phyloP scores from a whole-genome alignment of 1,140 invertebrate genomes.

The Penaeus japonicus region DNA sequence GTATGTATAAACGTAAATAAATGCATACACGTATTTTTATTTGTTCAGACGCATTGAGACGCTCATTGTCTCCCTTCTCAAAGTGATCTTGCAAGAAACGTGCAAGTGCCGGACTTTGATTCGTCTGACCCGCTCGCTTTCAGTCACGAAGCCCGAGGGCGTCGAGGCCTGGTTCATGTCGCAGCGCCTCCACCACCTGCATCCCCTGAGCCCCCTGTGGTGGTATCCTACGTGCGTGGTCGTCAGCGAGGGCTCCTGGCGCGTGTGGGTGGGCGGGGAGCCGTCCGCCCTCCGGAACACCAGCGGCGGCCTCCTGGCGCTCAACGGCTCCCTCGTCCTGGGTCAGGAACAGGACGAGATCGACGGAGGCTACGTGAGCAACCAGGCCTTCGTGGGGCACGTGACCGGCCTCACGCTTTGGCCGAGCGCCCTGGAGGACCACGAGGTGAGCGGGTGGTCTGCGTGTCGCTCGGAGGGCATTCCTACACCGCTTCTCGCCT shows the following conservation, averaged over 20 bases:
- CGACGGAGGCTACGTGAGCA: constrained; percentile 7
- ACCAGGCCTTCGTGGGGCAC: constrained; percentile 29
- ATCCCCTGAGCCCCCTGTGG: constrained; percentile 4
- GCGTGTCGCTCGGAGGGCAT: background rate
- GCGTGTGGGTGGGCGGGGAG: constrained; percentile 4
- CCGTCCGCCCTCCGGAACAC: background rate
- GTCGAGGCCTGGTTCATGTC: background rate
- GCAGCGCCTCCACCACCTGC: background rate
- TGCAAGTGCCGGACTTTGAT: too few species aligned
- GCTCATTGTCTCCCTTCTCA: too few species aligned
- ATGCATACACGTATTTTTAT: too few species aligned
- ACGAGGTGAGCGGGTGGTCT: background rate
- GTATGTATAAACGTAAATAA: too few species aligned
- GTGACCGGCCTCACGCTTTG: constrained; percentile 22
- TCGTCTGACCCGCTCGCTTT: background rate
- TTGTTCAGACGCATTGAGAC: too few species aligned
- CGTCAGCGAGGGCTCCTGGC: background rate
- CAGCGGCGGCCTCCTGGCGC: background rate
- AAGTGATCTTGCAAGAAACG: too few species aligned
- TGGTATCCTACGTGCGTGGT: constrained; percentile 26
- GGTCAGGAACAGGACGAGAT: constrained; percentile 26
- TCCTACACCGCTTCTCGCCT: background rate
- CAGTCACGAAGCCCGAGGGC: constrained; percentile 13
- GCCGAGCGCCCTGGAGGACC: background rate
- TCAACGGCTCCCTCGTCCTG: constrained; percentile 13